Conservation (phyloP, 1,140 invertebrate genomes). For the Eupeodes corollae region DNA sequence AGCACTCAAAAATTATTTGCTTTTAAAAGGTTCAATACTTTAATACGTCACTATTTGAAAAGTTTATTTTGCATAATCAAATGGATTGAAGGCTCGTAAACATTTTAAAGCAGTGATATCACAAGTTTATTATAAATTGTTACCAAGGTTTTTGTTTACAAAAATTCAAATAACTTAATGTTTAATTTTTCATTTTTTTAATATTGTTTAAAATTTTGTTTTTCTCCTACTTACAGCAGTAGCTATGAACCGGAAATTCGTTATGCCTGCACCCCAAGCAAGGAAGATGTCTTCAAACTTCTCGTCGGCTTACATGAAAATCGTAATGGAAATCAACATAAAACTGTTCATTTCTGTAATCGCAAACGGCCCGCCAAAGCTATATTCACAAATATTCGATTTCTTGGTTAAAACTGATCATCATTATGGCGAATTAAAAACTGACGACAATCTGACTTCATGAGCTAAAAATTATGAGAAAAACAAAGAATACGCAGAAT, state of each 20-base stretch:
- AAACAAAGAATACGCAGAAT: neutral
- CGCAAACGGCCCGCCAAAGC: constrained; percentile 44
- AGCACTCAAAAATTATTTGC: too few relatives aligned
- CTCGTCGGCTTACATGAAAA: constrained; percentile 48
- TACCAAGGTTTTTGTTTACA: too few relatives aligned
- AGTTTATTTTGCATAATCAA: too few relatives aligned
- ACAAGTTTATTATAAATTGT: too few relatives aligned
- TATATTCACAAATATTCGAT: constrained; percentile 52
- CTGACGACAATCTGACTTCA: constrained; percentile 1
- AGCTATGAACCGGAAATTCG: constrained; percentile 45
- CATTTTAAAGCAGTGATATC: too few relatives aligned
- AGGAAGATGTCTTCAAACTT: constrained; percentile 47
- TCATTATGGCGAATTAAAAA: neutral
- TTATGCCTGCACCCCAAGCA: constrained; percentile 45
- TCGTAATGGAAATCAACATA: constrained; percentile 42
- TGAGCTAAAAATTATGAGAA: neutral
- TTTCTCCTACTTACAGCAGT: constrained; percentile 19
- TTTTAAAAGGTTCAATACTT: too few relatives aligned
- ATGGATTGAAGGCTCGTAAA: too few relatives aligned
- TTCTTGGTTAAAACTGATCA: constrained; percentile 38
- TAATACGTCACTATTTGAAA: too few relatives aligned
- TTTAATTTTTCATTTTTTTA: too few relatives aligned
- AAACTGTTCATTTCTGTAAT: constrained; percentile 50
- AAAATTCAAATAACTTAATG: too few relatives aligned
- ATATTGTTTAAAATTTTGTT: too few relatives aligned